Percentiles rank a stretch among this genome's conserved stretches.
These are phyloP conservation scores for Poeciliopsis presidionis DNA, from an alignment of 2,797 vertebrate species.

Conservation along the genomic window DNA sequence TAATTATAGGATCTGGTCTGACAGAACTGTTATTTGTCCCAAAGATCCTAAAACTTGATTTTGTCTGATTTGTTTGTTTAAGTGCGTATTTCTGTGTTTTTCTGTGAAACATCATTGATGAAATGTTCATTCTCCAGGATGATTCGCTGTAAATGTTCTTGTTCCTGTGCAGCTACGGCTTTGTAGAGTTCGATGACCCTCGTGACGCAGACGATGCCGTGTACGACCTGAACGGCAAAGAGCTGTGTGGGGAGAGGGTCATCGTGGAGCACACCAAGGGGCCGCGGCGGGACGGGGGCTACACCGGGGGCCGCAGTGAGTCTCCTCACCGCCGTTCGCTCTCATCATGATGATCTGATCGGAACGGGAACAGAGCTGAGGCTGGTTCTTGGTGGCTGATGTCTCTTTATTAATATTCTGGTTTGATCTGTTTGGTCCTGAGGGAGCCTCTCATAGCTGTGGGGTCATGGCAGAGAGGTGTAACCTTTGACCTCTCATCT, in stretches of 20 bases:
- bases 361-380: slow-evolving; percentile 15
- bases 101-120: too few species aligned
- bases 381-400: slow-evolving; percentile 74
- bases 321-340: slow-evolving; percentile 29
- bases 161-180: slow-evolving; percentile 86
- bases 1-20: neutral
- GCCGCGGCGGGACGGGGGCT: slow-evolving; percentile 91
- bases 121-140: too few species aligned
- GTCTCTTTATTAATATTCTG: slow-evolving; percentile 51
- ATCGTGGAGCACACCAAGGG: slow-evolving; percentile 97
- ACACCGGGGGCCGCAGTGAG: slow-evolving; percentile 90
- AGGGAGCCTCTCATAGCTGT: neutral
- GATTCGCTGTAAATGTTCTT: neutral
- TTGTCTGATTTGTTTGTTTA: too few species aligned
- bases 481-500: neutral
- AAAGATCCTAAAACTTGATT: too few species aligned
- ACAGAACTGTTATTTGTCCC: neutral
- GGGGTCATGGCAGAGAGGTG: neutral
- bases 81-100: too few species aligned
- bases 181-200: slow-evolving; percentile 96
- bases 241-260: slow-evolving; percentile 95
- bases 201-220: slow-evolving; percentile 96
- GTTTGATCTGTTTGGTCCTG: neutral
- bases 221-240: slow-evolving; percentile 96
- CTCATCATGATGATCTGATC: slow-evolving; percentile 36